phyloP scores from a whole-genome alignment of 2,888 invertebrate species.

The Petrolisthes cinctipes region DNA sequence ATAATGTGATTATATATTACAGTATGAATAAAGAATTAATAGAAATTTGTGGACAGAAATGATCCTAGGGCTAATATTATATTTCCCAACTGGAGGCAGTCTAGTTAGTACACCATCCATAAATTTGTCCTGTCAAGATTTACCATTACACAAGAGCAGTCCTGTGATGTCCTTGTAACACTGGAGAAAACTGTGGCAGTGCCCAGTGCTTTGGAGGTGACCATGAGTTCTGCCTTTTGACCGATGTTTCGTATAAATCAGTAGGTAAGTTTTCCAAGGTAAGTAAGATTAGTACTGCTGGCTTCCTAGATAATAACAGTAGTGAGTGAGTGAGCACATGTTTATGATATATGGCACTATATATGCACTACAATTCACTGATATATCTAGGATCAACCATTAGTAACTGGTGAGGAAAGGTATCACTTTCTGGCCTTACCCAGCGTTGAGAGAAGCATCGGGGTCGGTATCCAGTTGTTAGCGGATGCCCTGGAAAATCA shows the following conservation, averaged over 20 bases:
- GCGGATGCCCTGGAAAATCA: conserved; percentile 59
- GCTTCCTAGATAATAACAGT: background rate
- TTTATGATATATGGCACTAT: background rate
- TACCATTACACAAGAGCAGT: background rate
- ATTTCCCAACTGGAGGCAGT: background rate
- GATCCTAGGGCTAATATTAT: background rate
- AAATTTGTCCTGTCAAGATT: background rate
- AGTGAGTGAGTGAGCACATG: conserved; percentile 2
- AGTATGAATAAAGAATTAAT: conserved; percentile 33
- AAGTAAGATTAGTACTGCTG: background rate
- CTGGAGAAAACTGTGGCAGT: background rate
- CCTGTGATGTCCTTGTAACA: background rate
- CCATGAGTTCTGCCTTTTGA: background rate
- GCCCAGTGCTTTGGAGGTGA: background rate
- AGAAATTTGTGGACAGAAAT: conserved; percentile 22
- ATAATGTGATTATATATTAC: conserved; percentile 41
- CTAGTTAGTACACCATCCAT: no score
- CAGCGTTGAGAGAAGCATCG: conserved; percentile 11
- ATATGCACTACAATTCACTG: background rate
- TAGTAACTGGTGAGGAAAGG: background rate
- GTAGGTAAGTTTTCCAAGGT: no score
- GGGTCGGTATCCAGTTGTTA: conserved; percentile 38
- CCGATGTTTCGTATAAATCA: no score
- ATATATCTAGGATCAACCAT: background rate
- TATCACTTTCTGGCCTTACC: conserved; percentile 22